Evolutionary conservation across 2,113 vertebrate species (phyloP).

Genomic region (Mustelus asterias): DNA sequence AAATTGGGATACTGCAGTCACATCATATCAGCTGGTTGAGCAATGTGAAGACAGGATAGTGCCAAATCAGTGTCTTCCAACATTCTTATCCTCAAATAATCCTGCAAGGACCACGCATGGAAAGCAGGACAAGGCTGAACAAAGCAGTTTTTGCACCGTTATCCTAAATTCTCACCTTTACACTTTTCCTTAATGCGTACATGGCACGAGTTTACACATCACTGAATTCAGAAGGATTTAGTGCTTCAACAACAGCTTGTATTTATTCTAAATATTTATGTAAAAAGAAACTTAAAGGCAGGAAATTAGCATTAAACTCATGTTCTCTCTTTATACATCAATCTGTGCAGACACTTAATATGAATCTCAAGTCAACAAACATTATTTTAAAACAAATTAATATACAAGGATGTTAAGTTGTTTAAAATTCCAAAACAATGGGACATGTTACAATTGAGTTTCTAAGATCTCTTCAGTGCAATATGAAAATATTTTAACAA

Average conservation of each 20-base stretch:
- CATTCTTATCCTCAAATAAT: too few species aligned
- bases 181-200: neutral
- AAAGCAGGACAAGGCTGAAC: too few species aligned
- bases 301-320: neutral
- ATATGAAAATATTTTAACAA: neutral
- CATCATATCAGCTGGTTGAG: too few species aligned
- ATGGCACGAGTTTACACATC: neutral
- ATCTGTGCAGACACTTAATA: neutral
- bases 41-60: too few species aligned
- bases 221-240: neutral
- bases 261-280: neutral
- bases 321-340: neutral
- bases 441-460: neutral
- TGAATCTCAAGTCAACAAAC: neutral
- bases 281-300: neutral
- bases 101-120: too few species aligned
- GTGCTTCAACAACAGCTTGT: neutral
- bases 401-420: neutral
- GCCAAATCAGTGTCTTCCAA: too few species aligned
- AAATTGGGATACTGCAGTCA: too few species aligned
- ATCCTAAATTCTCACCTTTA: neutral
- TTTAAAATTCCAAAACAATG: neutral
- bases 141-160: neutral
- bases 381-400: neutral
- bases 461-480: neutral